Evolutionary conservation across 2,888 invertebrate species (phyloP).

Genomic region (Lochmaea capreae): DNA sequence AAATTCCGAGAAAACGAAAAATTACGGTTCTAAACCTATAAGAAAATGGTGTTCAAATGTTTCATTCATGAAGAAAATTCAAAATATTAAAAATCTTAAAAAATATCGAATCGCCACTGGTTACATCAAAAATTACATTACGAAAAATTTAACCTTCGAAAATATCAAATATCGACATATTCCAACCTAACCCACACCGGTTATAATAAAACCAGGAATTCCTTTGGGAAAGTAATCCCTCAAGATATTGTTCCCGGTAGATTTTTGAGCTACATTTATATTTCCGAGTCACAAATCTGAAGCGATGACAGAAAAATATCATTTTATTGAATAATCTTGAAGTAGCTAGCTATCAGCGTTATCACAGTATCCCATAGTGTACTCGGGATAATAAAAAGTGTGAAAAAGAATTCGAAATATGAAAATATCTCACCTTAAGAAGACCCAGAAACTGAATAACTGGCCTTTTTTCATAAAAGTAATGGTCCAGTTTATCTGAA

Average conservation of each 20-base stretch:
- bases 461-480: slow-evolving; percentile 10
- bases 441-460: slow-evolving; percentile 14
- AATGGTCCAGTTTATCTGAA: slow-evolving; percentile 21
- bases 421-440: slow-evolving; percentile 14
- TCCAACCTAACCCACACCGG: not conserved
- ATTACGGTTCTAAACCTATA: no score
- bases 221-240: not conserved
- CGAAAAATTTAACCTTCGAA: not conserved
- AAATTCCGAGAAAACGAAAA: no score
- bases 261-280: not conserved
- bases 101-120: not conserved
- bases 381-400: no score
- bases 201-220: not conserved
- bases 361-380: no score
- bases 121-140: no score
- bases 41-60: no score
- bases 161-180: not conserved
- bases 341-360: not conserved
- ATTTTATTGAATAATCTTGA: not conserved
- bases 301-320: not conserved
- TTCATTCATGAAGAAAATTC: no score
- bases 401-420: not conserved
- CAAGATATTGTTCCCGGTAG: not conserved
- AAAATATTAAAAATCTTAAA: not conserved
- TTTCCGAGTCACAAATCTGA: not conserved